Base-by-base conservation (phyloP, 2,113 vertebrate genomes). In the Hyaena hyaena region DNA sequence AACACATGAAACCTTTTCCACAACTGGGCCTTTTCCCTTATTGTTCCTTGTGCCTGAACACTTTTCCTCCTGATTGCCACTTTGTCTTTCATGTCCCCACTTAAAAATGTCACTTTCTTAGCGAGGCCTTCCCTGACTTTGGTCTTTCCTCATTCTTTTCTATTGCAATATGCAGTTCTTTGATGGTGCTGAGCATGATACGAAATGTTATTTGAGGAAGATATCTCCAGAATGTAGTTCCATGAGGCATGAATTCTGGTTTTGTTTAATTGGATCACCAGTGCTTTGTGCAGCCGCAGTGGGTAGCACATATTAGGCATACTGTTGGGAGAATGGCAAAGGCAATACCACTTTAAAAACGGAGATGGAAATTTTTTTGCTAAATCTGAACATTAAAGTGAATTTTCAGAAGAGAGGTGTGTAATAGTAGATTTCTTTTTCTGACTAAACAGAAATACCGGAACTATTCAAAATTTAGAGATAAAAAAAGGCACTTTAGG, bases 401-500 rank as follows among this genome's bases (percentile, higher is more conserved):
- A 90, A 28, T 82, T 87, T 86, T 89, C 35, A 87, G 61, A 58
- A 68, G 63, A 94, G 33, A 8, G 26, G 6, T 61, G 21, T 35
- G 45, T 86, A 83, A 26, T 10, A 45, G 21, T 58, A 35, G 48
- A 19, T 93, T 88, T 96, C 35, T 82, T 93, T 95, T 94, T 61
- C 53, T 66, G 21, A 86, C 10, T 11, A 79, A 83, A 69, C 55
- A 88, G 80, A 90, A 77, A 86, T 65, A 35, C 48, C 11, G 43
- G 39, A 90, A 58, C 12, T 39, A 33, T 68, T 83, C 33, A 80
- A 4, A 82, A 53, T 43, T 82, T 76, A 77, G 74, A 91, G 58
- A 55, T 91, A 71, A 61, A 73, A 88, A 88, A 76, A 45, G 39
- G 91, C 21, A 85, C 28, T 24, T 63, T 66, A 48, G 39, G 11